phyloP scores from a whole-genome alignment of 2,113 vertebrate genomes.

The Chamaetylas fuelleborni region DNA sequence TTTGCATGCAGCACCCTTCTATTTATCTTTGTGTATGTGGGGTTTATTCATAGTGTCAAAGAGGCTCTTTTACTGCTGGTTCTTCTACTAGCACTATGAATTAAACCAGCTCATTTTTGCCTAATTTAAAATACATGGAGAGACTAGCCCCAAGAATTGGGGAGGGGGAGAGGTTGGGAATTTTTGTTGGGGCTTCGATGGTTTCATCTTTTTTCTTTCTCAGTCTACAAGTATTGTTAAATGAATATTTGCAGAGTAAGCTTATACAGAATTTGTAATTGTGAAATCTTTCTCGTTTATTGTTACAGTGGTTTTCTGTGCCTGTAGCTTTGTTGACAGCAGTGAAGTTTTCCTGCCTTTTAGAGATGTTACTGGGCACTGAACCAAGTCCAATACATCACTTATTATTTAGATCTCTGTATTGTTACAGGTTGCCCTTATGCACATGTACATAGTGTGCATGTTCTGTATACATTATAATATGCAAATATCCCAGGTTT shows the following conservation, averaged over 20 bases:
- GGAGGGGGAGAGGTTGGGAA: rapidly evolving
- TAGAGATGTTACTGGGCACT: neutral
- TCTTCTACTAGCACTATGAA: neutral
- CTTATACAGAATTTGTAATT: neutral
- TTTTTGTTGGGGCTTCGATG: neutral
- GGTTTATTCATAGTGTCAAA: constrained; percentile 23
- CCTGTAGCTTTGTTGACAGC: neutral
- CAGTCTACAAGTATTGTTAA: neutral
- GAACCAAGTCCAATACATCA: neutral
- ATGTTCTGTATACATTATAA: neutral
- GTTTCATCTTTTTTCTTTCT: neutral
- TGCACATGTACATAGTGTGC: neutral
- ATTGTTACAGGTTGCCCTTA: neutral
- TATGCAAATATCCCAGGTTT: neutral
- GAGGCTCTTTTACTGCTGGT: neutral
- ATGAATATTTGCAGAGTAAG: neutral
- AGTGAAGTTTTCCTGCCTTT: neutral
- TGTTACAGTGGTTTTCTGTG: neutral
- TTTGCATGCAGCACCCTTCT: constrained; percentile 13
- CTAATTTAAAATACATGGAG: neutral
- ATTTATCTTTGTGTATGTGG: neutral
- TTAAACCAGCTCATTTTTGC: constrained; percentile 6
- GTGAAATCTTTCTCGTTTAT: neutral
- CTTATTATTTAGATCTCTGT: neutral
- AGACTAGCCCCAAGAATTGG: neutral